A percentile compares a stretch with the other conserved stretches of the same genome.
Conservation (phyloP, 2,113 vertebrate genomes). For the Hirundichthys speculiger region DNA sequence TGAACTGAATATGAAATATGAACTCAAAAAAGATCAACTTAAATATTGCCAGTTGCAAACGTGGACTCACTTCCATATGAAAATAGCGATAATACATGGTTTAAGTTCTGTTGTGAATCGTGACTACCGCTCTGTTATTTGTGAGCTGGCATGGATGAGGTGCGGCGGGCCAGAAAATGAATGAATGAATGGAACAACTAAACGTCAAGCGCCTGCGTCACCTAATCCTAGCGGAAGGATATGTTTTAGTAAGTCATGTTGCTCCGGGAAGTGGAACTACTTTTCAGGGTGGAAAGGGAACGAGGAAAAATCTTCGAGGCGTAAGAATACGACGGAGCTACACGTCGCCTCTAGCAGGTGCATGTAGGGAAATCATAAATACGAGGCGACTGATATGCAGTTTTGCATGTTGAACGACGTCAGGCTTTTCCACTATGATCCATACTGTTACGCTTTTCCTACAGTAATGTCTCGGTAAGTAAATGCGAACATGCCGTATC, state of each 20-base stretch:
- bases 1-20: not conserved
- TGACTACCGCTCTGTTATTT: not conserved
- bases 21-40: not conserved
- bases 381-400: conserved; percentile 2
- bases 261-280: conserved; percentile 75
- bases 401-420: not conserved
- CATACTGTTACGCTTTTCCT: not conserved
- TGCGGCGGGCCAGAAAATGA: conserved; percentile 5
- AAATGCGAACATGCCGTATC: not conserved
- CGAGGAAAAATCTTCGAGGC: conserved; percentile 29
- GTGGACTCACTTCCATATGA: no score
- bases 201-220: conserved; percentile 61
- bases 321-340: conserved; percentile 62
- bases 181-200: conserved; percentile 40
- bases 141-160: not conserved
- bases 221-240: conserved; percentile 64
- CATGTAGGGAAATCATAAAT: conserved; percentile 39
- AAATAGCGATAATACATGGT: not conserved
- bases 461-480: conserved; percentile 64
- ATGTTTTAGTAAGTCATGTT: conserved; percentile 22
- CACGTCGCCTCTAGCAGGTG: conserved; percentile 67
- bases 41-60: no score
- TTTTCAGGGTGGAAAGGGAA: conserved; percentile 32
- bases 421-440: not conserved
- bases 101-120: not conserved